Evolutionary conservation across 1,140 invertebrate species (phyloP).

Genomic region (Amyelois transitella): DNA sequence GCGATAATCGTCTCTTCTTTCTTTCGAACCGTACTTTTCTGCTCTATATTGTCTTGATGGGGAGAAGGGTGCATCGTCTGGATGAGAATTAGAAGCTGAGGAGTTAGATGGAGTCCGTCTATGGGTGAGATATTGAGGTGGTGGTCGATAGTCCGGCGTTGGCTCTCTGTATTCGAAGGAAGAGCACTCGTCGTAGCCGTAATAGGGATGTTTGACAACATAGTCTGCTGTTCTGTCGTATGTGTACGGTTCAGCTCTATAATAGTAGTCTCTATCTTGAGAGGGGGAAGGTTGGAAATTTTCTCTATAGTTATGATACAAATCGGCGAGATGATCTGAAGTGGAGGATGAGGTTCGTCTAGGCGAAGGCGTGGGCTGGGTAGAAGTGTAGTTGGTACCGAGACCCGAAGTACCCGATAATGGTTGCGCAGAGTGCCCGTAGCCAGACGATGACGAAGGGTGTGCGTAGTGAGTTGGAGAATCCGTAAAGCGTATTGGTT

Average conservation of each 20-base stretch:
- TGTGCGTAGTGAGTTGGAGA: conserved; percentile 81
- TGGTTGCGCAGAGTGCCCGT: conserved; percentile 55
- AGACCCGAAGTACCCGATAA: conserved; percentile 63
- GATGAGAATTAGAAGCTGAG: conserved; percentile 49
- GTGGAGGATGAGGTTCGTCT: conserved; percentile 56
- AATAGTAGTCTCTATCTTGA: conserved; percentile 77
- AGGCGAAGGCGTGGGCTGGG: conserved; percentile 80
- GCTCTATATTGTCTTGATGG: conserved; percentile 46
- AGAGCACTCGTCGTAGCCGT: conserved; percentile 52
- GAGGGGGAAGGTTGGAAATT: conserved; percentile 53
- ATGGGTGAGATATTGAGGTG: conserved; percentile 32
- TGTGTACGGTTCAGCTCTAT: conserved; percentile 57
- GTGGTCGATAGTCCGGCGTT: conserved; percentile 37
- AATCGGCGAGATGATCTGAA: conserved; percentile 47
- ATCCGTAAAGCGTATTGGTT: conserved; percentile 84
- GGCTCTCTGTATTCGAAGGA: conserved; percentile 52
- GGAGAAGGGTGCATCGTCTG: conserved; percentile 41
- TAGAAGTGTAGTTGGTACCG: conserved; percentile 69
- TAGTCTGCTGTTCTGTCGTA: conserved; percentile 59
- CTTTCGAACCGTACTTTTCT: conserved; percentile 41
- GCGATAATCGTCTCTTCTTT: conserved; percentile 50
- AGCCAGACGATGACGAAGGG: conserved; percentile 61
- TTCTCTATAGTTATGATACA: conserved; percentile 62
- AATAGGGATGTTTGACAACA: conserved; percentile 54
- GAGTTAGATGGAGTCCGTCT: conserved; percentile 52